phyloP scores from a whole-genome alignment of 1,140 invertebrate genomes.

The Drosophila truncata region DNA sequence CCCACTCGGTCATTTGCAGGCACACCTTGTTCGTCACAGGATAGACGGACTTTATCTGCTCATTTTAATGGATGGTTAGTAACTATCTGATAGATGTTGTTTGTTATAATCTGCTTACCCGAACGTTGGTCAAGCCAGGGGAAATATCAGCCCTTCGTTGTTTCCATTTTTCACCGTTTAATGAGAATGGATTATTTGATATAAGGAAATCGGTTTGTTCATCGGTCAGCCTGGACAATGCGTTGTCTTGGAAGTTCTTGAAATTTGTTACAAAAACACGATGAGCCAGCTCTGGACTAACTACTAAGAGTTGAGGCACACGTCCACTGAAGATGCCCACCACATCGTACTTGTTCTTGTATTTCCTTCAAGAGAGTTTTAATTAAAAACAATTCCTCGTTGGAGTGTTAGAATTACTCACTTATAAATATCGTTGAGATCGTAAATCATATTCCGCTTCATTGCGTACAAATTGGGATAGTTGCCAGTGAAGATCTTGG shows the following conservation, averaged over 20 bases:
- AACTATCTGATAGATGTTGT: neutral
- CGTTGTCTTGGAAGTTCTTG: constrained; percentile 85
- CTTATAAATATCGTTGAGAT: constrained; percentile 69
- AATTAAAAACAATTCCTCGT: neutral
- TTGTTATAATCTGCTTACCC: constrained; percentile 33
- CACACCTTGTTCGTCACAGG: constrained; percentile 72
- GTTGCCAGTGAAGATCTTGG: constrained; percentile 71
- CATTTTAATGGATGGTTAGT: neutral
- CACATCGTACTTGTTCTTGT: constrained; percentile 61
- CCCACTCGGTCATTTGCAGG: constrained; percentile 53
- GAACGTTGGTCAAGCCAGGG: constrained; percentile 86
- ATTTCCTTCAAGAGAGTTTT: constrained; percentile 21
- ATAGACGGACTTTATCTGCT: constrained; percentile 71
- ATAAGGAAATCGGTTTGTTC: constrained; percentile 85
- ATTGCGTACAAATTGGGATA: constrained; percentile 61
- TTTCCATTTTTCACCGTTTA: constrained; percentile 87
- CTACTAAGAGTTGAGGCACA: constrained; percentile 83
- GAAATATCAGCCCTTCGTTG: constrained; percentile 86
- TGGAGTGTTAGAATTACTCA: neutral
- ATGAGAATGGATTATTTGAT: constrained; percentile 85
- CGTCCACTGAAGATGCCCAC: constrained; percentile 69
- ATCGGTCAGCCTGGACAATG: constrained; percentile 55
- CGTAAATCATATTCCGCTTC: constrained; percentile 63
- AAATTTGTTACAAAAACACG: constrained; percentile 86
- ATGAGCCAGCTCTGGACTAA: constrained; percentile 86